A percentile compares a stretch with the other conserved stretches of the same genome.
phyloP scores from a whole-genome alignment of 2,113 vertebrate species.

The Oryzias melastigma region DNA sequence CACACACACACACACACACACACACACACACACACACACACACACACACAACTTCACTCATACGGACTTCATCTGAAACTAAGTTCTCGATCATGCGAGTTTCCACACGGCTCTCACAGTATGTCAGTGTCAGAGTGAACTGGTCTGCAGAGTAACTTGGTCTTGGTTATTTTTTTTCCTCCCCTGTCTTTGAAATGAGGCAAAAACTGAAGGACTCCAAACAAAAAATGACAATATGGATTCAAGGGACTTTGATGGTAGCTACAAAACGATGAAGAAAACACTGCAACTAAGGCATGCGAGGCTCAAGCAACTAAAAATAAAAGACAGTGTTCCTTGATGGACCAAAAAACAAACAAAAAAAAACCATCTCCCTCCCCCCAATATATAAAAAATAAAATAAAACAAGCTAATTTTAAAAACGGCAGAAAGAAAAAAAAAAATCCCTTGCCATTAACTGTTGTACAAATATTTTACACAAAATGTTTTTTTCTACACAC shows the following conservation, averaged over 20 bases:
- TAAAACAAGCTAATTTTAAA: slow-evolving; percentile 79
- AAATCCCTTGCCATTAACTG: slow-evolving; percentile 83
- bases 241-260: slow-evolving; percentile 32
- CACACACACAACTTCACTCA: slow-evolving; percentile 13
- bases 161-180: slow-evolving; percentile 54
- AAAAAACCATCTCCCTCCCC: slow-evolving; percentile 67
- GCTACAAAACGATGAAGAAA: slow-evolving; percentile 64
- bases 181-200: slow-evolving; percentile 20
- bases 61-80: slow-evolving; percentile 29
- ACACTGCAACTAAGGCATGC: slow-evolving; percentile 74
- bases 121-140: slow-evolving; percentile 64
- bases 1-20: not conserved
- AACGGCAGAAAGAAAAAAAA: slow-evolving; percentile 60
- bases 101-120: slow-evolving; percentile 60
- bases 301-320: slow-evolving; percentile 67
- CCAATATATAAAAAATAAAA: slow-evolving; percentile 70
- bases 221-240: slow-evolving; percentile 19
- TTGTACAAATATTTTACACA: slow-evolving; percentile 89
- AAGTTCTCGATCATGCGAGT: slow-evolving; percentile 22
- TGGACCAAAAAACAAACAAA: slow-evolving; percentile 25
- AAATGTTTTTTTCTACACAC: slow-evolving; percentile 75
- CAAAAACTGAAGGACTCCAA: slow-evolving; percentile 20
- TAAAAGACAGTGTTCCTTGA: slow-evolving; percentile 33
- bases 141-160: slow-evolving; percentile 63
- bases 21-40: not conserved